Base-by-base conservation (phyloP, 2,797 vertebrate species). In the Sus cebifrons region DNA sequence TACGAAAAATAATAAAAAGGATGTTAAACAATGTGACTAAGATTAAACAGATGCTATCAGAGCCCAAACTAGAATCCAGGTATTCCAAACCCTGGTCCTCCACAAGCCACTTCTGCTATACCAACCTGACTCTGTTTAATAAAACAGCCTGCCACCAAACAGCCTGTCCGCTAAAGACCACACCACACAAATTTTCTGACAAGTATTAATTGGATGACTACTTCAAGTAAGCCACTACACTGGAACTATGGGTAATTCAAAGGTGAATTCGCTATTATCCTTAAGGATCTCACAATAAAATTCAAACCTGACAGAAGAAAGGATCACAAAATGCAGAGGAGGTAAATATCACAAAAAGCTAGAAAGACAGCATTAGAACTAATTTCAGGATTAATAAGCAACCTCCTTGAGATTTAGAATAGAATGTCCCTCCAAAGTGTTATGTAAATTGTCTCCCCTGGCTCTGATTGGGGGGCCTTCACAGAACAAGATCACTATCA, bases 311-410 rank as follows among this genome's bases (percentile, higher is more conserved):
- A 18, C n/a, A n/a, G 29, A 93, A 56, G 73, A 73, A 32, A 93
- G 32, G 52, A n/a, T 79, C 36, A 36, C 20, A 65, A 85, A 91
- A 79, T 40, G 75, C 32, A 64, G 13, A 90, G 73, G 52, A 85
- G 83, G 36, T 40, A 82, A 94, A 11, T 52, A 58, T 77, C 44
- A 95, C 7, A 62, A 71, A 89, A 82, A 68, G 81, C 29, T 52
- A 1, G 21, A 25, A 73, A 86, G 17, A 77, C n/a, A 82, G 44
- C 25, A 91, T 21, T 18, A 70, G 52, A 74, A 84, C 16, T 74
- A 92, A 83, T 88, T 93, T 93, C 73, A 77, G 68, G 60, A 86
- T 78, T 91, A 75, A 91, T 13, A 67, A 91, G 62, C 16, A 77
- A 90, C 18, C 40, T 71, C 83, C 74, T 21, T 81, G 78, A 91